Evolutionary conservation across 2,113 vertebrate species (phyloP).

Genomic region (Cebus imitator): DNA sequence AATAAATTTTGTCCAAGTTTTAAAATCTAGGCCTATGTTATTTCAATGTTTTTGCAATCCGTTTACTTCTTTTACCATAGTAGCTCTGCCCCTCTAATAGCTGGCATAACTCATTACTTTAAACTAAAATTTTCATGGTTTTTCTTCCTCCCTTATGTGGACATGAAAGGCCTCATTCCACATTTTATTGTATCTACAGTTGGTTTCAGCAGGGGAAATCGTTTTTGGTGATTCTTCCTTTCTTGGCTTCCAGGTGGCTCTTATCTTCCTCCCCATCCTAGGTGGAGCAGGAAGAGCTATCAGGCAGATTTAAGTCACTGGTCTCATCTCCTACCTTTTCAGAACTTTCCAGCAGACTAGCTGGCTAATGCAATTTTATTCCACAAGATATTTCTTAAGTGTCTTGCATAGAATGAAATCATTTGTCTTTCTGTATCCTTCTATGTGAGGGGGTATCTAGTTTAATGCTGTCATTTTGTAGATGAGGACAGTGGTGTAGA

Average conservation of each 20-base stretch:
- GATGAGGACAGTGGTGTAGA: background rate
- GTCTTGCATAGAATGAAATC: background rate
- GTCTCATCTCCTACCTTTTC: too few species aligned
- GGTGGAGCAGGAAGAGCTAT: background rate
- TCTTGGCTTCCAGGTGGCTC: too few species aligned
- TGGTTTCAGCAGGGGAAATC: too few species aligned
- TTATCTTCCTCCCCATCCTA: too few species aligned
- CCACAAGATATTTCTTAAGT: fast-evolving
- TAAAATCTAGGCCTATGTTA: background rate
- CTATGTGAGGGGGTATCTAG: fast-evolving
- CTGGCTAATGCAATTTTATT: background rate
- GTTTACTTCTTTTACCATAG: background rate
- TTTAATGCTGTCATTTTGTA: fast-evolving
- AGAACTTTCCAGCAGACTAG: background rate
- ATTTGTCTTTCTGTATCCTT: background rate
- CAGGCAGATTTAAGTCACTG: too few species aligned
- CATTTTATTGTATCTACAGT: fast-evolving
- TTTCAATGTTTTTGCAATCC: background rate
- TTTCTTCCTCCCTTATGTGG: fast-evolving
- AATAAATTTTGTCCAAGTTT: background rate
- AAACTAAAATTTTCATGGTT: fast-evolving
- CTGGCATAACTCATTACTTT: fast-evolving
- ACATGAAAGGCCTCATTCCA: background rate
- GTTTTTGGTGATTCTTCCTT: background rate
- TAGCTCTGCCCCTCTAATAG: fast-evolving